Evolutionary conservation across 1,140 invertebrate genomes (phyloP).

Genomic region (Hestina assimilis): DNA sequence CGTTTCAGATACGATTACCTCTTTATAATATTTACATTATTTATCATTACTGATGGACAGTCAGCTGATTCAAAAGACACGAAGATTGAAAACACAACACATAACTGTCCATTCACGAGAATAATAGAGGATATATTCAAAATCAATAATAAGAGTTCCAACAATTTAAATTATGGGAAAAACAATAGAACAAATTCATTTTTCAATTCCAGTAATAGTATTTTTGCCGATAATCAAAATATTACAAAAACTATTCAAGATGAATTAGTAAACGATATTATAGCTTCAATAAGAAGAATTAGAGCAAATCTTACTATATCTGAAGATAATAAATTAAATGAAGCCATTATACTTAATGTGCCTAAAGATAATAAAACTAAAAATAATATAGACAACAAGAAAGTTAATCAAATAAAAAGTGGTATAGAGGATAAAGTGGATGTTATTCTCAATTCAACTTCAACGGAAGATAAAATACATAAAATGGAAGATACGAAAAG

Average conservation of each 20-base stretch:
- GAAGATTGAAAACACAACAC: slow-evolving; percentile 34
- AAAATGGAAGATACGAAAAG: slow-evolving; percentile 28
- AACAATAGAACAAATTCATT: slow-evolving; percentile 47
- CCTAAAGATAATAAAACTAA: slow-evolving; percentile 30
- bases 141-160: slow-evolving; percentile 50
- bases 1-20: slow-evolving; percentile 46
- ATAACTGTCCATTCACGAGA: slow-evolving; percentile 63
- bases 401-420: slow-evolving; percentile 50
- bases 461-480: slow-evolving; percentile 18
- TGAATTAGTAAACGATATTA: slow-evolving; percentile 62
- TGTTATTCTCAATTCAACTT: slow-evolving; percentile 11
- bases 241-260: slow-evolving; percentile 51
- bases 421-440: slow-evolving; percentile 60
- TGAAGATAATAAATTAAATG: slow-evolving; percentile 43
- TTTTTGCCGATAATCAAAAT: slow-evolving; percentile 37
- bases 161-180: slow-evolving; percentile 29
- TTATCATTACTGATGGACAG: slow-evolving; percentile 19
- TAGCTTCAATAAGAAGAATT: slow-evolving; percentile 67
- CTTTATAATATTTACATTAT: slow-evolving; percentile 28
- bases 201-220: slow-evolving; percentile 50
- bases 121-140: slow-evolving; percentile 70
- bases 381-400: slow-evolving; percentile 17
- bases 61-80: slow-evolving; percentile 18
- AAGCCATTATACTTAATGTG: slow-evolving; percentile 58
- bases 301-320: slow-evolving; percentile 56